phyloP scores from a whole-genome alignment of 1,140 invertebrate species.

The Aradophagus sp. region DNA sequence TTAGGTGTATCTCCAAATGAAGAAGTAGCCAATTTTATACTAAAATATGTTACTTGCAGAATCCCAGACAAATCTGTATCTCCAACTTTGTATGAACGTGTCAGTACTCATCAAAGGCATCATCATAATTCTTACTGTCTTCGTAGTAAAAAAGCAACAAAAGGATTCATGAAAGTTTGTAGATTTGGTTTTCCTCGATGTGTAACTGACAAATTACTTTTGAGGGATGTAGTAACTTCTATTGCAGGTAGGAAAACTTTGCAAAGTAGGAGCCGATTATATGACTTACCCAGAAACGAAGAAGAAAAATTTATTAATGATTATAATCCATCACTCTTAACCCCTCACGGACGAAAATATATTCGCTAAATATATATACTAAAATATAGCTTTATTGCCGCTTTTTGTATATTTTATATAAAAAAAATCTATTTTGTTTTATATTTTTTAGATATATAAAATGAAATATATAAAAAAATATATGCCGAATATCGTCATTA shows the following conservation, averaged over 20 bases:
- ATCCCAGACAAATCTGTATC: constrained; percentile 51
- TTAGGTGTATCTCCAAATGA: constrained; percentile 39
- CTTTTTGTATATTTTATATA: too few relatives aligned
- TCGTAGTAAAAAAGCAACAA: constrained; percentile 11
- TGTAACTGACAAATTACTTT: too few relatives aligned
- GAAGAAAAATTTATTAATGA: constrained; percentile 1
- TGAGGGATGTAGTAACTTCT: too few relatives aligned
- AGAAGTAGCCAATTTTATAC: constrained; percentile 64
- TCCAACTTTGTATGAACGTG: constrained; percentile 38
- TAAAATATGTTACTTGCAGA: constrained; percentile 62
- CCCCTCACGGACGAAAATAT: too few relatives aligned
- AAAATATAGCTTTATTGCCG: too few relatives aligned
- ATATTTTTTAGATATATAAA: too few relatives aligned
- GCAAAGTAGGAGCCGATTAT: constrained; percentile 57
- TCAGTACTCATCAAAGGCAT: constrained; percentile 51
- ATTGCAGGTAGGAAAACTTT: too few relatives aligned
- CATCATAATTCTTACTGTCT: constrained; percentile 32
- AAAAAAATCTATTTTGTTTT: too few relatives aligned
- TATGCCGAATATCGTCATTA: too few relatives aligned
- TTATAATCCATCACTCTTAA: too few relatives aligned
- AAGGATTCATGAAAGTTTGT: constrained; percentile 38
- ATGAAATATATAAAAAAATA: too few relatives aligned
- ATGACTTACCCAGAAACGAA: constrained; percentile 15
- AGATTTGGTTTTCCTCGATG: constrained; percentile 55
- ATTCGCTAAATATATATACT: too few relatives aligned